Evolutionary conservation across 2,113 vertebrate species (phyloP).

Genomic region (Albula glossodonta): DNA sequence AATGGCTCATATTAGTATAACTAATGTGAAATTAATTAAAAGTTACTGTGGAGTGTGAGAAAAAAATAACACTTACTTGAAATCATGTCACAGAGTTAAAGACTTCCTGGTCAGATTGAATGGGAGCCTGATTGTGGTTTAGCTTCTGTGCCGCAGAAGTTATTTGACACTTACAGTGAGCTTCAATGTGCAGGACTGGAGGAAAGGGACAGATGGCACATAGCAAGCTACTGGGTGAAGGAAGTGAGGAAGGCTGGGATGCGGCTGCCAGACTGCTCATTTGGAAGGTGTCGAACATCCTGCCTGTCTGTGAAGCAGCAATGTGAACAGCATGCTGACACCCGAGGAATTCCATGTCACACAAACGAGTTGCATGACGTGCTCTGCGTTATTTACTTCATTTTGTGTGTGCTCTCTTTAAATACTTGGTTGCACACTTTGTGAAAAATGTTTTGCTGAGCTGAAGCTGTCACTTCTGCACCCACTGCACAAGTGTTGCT

Average conservation of each 20-base stretch:
- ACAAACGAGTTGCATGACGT: constrained; percentile 14
- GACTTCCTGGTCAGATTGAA: background rate
- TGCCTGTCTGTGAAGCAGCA: constrained; percentile 19
- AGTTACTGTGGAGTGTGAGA: background rate
- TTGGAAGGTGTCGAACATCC: constrained; percentile 32
- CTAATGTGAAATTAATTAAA: background rate
- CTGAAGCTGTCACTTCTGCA: background rate
- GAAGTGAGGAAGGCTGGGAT: constrained; percentile 45
- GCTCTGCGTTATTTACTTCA: background rate
- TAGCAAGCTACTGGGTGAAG: constrained; percentile 35
- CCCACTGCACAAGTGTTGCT: constrained; percentile 1
- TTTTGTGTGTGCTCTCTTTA: background rate
- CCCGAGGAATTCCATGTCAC: constrained; percentile 29
- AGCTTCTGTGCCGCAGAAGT: constrained; percentile 11
- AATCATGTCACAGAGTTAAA: background rate
- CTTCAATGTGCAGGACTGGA: background rate
- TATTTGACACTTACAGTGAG: background rate
- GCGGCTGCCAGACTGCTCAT: constrained; percentile 31
- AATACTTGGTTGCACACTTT: background rate
- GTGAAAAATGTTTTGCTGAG: background rate
- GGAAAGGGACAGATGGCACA: constrained; percentile 46
- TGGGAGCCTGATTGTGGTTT: background rate
- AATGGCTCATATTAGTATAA: background rate
- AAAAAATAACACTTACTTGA: background rate
- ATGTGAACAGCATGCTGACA: constrained; percentile 11